Evolutionary conservation across 2,888 invertebrate genomes (phyloP).

Genomic region (Physocephala rufipes): DNA sequence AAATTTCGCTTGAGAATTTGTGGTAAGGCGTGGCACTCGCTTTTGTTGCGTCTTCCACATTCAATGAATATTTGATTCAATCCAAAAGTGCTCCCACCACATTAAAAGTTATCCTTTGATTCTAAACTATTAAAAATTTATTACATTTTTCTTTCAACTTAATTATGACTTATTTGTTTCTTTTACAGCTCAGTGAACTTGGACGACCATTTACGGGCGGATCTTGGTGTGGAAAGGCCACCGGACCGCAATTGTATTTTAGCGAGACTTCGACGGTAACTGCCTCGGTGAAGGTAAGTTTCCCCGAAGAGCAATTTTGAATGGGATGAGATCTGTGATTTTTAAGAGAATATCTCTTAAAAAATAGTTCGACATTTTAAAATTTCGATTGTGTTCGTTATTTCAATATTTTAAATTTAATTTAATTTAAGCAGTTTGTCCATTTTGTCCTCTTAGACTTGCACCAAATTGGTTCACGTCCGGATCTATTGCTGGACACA

Average conservation of each 20-base stretch:
- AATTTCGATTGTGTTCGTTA: not conserved
- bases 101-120: too few relatives aligned
- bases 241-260: slow-evolving; percentile 84
- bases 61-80: not conserved
- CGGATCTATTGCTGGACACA: not conserved
- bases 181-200: slow-evolving; percentile 79
- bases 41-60: not conserved
- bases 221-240: slow-evolving; percentile 87
- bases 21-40: not conserved
- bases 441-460: too few relatives aligned
- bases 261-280: slow-evolving; percentile 91
- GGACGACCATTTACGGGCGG: slow-evolving; percentile 89
- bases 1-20: not conserved
- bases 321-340: not conserved
- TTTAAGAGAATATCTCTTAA: not conserved
- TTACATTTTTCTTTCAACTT: too few relatives aligned
- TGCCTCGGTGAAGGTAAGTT: slow-evolving; percentile 77
- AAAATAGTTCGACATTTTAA: slow-evolving; percentile 5
- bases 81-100: too few relatives aligned
- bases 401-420: not conserved
- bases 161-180: too few relatives aligned
- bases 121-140: too few relatives aligned
- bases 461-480: not conserved
- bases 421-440: not conserved
- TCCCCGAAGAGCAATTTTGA: not conserved